Base-by-base conservation (phyloP, 2,797 vertebrate species). In the Xerus rutilus region DNA sequence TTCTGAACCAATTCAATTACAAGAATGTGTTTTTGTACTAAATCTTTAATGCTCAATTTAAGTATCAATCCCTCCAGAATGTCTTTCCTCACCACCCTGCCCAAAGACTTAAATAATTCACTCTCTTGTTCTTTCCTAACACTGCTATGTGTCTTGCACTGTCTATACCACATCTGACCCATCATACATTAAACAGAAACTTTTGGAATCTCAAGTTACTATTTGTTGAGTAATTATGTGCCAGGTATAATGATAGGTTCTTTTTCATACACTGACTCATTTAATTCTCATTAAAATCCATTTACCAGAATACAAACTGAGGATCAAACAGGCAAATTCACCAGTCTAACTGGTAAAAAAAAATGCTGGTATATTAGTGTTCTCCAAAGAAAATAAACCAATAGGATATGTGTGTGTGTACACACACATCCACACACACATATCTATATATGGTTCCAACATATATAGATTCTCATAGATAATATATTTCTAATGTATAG, bases 51-150 rank as follows among this genome's bases (percentile, higher is more conserved):
- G 64, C 3, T 59, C 2, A 4, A 8, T 74, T 91, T 74, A 82
- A 93, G n/a, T 77, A 70, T 83, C 23, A 82, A 7, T 87, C 87
- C 32, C 13, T 87, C 47, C 52, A 47, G 35, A 78, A 96, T 87
- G 45, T 5, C 35, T 59, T 89, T 94, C 30, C 23, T 92, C 28
- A 69, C 12, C 11, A 57, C 2, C 39, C 11, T 57, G 0, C 13
- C 54, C 39, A 3, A 91, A 83, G 23, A 88, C 39, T 87, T 88
- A 69, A 32, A 78, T 79, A 77, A 47, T 32, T 7, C 9, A 62
- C 4, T 86, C 35, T 72, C 54, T 64, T 78, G 4, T 72, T 83
- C 12, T 3, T 2, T 77, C 9, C 43, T 72, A 72, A 28, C 3
- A 35, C 2, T 69, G 88, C 52, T 74, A 1, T 70, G n/a, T 57